Evolutionary conservation across 2,888 invertebrate species (phyloP).

Genomic region (Dicyrtomina minuta): DNA sequence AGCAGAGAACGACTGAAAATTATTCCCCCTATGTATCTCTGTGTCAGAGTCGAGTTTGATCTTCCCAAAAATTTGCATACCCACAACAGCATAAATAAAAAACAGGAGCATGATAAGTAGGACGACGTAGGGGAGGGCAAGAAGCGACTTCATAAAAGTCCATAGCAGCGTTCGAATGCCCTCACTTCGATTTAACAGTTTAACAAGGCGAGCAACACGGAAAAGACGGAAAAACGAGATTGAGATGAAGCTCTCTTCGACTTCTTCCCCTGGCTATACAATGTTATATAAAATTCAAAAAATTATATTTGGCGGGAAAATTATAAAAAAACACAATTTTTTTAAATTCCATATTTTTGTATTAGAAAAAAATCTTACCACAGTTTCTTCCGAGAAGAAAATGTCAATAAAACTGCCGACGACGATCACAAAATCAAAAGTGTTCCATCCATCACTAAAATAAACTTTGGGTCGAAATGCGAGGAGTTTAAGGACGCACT

Average conservation of each 20-base stretch:
- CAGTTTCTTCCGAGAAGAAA: conserved; percentile 62
- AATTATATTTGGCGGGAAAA: no score
- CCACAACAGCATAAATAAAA: conserved; percentile 60
- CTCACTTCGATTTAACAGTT: conserved; percentile 64
- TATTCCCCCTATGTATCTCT: conserved; percentile 64
- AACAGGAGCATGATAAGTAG: conserved; percentile 62
- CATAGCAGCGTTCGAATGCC: conserved; percentile 65
- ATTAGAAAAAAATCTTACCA: no score
- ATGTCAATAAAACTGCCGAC: conserved; percentile 61
- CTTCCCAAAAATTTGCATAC: conserved; percentile 62
- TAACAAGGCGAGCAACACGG: conserved; percentile 65
- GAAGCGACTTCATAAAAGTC: conserved; percentile 67
- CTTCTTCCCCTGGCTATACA: conserved; percentile 3
- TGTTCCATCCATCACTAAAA: conserved; percentile 62
- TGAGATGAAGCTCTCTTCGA: conserved; percentile 29
- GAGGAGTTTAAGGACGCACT: conserved; percentile 64
- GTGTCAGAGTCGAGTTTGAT: conserved; percentile 61
- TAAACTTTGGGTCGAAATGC: conserved; percentile 63
- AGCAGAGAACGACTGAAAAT: conserved; percentile 65
- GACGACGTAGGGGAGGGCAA: conserved; percentile 66
- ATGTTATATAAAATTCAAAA: not conserved
- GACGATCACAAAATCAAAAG: conserved; percentile 61
- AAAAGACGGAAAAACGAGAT: conserved; percentile 66
- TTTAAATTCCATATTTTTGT: not conserved
- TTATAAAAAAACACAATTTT: not conserved